Percentiles rank a stretch among this genome's conserved stretches.
These are phyloP conservation scores for Masticophis lateralis DNA, from an alignment of 2,797 vertebrate species.

Conservation along the genomic window DNA sequence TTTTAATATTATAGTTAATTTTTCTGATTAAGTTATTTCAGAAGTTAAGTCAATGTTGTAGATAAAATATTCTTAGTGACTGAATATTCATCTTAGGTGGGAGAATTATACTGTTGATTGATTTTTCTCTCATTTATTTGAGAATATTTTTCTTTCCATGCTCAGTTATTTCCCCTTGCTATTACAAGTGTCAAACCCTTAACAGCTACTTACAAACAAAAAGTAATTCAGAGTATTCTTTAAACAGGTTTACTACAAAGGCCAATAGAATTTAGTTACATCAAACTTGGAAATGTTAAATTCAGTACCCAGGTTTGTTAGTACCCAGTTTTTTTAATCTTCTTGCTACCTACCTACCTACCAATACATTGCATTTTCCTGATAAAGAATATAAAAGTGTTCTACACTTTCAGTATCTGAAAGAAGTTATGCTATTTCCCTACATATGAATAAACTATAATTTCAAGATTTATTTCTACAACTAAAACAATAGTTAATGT, in stretches of 20 bases:
- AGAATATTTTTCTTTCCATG: background rate
- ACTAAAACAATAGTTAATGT: slow-evolving; percentile 5
- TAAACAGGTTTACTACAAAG: background rate
- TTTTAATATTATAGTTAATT: background rate
- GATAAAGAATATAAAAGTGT: background rate
- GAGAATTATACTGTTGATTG: background rate
- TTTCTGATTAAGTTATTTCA: background rate
- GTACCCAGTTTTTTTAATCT: background rate
- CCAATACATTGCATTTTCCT: background rate
- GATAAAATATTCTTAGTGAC: background rate
- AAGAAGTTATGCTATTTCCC: background rate
- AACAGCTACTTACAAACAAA: background rate
- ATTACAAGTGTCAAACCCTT: background rate
- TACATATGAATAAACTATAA: slow-evolving; percentile 35
- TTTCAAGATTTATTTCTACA: background rate
- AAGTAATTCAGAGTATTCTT: background rate
- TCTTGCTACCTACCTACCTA: background rate
- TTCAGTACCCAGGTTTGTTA: background rate
- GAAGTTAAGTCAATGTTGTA: background rate
- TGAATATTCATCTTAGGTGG: background rate
- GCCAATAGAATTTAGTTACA: background rate
- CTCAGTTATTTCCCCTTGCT: background rate
- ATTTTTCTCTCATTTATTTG: background rate
- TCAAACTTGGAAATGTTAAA: background rate
- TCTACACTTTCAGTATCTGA: background rate